Evolutionary conservation across 2,888 invertebrate species (phyloP).

Genomic region (Cancer borealis): DNA sequence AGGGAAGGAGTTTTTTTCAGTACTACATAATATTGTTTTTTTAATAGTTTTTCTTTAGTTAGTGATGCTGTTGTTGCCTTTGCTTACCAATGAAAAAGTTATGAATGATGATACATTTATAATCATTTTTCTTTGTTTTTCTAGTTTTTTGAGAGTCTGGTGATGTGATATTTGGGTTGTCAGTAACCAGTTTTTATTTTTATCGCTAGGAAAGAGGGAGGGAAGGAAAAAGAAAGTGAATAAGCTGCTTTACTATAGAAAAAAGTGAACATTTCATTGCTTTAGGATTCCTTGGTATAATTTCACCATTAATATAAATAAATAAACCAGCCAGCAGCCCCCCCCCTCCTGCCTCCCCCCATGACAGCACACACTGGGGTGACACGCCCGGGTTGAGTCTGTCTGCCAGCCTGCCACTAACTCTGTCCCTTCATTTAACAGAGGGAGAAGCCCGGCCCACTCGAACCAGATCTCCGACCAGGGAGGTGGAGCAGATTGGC

Average conservation of each 20-base stretch:
- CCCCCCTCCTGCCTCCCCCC: neutral
- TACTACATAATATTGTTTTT: too few relatives aligned
- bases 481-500: conserved; percentile 70
- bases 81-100: too few relatives aligned
- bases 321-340: neutral
- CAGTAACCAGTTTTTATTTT: neutral
- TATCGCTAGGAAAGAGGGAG: neutral
- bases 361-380: neutral
- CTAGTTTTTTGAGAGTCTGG: neutral
- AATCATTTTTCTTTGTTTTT: neutral
- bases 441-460: conserved; percentile 57
- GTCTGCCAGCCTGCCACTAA: neutral
- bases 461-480: conserved; percentile 45
- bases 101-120: too few relatives aligned
- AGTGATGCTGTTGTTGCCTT: too few relatives aligned
- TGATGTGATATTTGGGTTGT: neutral
- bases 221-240: neutral
- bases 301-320: neutral
- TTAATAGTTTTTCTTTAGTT: too few relatives aligned
- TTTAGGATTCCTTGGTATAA: too few relatives aligned
- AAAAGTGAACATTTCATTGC: neutral
- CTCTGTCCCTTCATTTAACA: conserved; percentile 62
- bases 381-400: neutral
- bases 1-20: too few relatives aligned
- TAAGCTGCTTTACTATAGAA: neutral